These are phyloP conservation scores for Orthosia gracilis DNA, from an alignment of 2,888 invertebrate species.

Conservation along the genomic window DNA sequence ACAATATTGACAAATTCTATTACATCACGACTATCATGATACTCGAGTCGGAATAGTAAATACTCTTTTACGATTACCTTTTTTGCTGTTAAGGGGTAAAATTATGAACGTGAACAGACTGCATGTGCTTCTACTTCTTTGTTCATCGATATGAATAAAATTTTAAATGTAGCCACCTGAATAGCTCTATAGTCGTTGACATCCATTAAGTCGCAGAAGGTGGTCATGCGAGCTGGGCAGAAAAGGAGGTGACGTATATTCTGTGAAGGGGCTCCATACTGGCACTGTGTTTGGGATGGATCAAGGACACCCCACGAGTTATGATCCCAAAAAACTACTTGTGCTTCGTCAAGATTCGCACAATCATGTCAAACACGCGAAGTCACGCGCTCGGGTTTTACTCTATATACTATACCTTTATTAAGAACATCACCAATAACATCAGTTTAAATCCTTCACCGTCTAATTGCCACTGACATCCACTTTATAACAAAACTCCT, in stretches of 20 bases:
- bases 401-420: slow-evolving; percentile 38
- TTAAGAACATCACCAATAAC: slow-evolving; percentile 48
- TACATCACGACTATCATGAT: not conserved
- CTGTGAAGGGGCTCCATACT: too few relatives aligned
- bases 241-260: too few relatives aligned
- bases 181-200: too few relatives aligned
- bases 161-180: too few relatives aligned
- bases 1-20: not conserved
- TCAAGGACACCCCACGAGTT: not conserved
- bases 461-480: slow-evolving; percentile 16
- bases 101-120: too few relatives aligned
- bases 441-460: slow-evolving; percentile 23
- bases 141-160: too few relatives aligned
- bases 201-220: too few relatives aligned
- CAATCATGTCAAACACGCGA: not conserved
- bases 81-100: too few relatives aligned
- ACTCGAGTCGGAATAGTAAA: not conserved
- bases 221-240: too few relatives aligned
- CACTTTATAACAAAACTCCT: slow-evolving; percentile 5
- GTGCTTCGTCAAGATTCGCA: not conserved
- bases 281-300: too few relatives aligned
- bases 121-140: too few relatives aligned
- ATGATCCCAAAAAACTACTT: not conserved
- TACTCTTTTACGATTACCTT: too few relatives aligned
- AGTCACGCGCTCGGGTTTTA: not conserved